These are phyloP conservation scores for Aphaenogaster ashmeadi DNA, from an alignment of 1,140 invertebrate species.

Conservation along the genomic window DNA sequence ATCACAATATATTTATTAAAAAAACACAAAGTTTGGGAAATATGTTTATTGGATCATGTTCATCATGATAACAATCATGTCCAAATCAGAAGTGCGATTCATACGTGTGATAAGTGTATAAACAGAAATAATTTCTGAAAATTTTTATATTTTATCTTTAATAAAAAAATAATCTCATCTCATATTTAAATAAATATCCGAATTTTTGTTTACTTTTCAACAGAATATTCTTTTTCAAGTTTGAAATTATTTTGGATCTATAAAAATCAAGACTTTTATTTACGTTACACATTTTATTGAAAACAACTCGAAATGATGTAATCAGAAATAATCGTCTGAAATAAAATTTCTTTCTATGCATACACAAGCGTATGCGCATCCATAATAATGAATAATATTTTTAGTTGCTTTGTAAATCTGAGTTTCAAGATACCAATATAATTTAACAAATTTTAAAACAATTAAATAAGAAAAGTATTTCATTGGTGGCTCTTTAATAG, in stretches of 20 bases:
- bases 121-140: not conserved
- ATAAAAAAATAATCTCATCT: not conserved
- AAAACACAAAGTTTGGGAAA: not conserved
- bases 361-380: not conserved
- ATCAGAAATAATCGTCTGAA: not conserved
- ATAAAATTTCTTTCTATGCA: not conserved
- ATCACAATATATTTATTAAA: not conserved
- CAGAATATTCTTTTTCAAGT: not conserved
- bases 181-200: not conserved
- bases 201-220: not conserved
- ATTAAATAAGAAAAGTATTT: constrained; percentile 3
- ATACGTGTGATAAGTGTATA: not conserved
- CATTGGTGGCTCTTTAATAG: not conserved
- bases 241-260: not conserved
- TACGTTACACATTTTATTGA: not conserved
- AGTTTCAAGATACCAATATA: not conserved
- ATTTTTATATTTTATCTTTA: not conserved
- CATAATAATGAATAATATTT: not conserved
- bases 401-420: not conserved
- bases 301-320: not conserved
- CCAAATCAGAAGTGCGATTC: not conserved
- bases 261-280: not conserved
- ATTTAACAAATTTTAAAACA: not conserved
- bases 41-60: not conserved
- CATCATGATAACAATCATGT: not conserved